phyloP scores from a whole-genome alignment of 1,140 invertebrate genomes.

The Monochamus saltuarius region DNA sequence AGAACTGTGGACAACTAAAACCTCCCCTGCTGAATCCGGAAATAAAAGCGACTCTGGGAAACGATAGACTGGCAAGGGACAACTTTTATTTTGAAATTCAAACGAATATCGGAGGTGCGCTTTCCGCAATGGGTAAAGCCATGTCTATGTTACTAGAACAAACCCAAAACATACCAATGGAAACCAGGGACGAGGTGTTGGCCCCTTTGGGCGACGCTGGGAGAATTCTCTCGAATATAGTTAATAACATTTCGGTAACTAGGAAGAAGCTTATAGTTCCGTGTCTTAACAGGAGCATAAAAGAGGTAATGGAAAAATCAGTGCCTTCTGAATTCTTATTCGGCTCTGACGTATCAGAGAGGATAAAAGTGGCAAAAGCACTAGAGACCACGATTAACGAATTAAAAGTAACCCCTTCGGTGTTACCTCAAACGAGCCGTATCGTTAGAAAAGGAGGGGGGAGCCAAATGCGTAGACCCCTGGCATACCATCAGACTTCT shows the following conservation, averaged over 20 bases:
- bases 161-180: neutral
- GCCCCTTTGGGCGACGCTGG: neutral
- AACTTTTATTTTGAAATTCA: neutral
- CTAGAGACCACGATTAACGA: neutral
- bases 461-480: neutral
- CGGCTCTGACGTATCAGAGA: slow-evolving; percentile 1
- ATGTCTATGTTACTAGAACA: neutral
- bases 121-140: neutral
- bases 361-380: neutral
- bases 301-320: slow-evolving; percentile 5
- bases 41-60: neutral
- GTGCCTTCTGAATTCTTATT: neutral
- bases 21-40: too few relatives aligned
- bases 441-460: neutral
- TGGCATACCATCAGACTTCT: too few relatives aligned
- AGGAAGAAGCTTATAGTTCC: neutral
- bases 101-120: neutral
- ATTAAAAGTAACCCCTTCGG: neutral
- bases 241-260: neutral
- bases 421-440: neutral
- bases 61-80: neutral
- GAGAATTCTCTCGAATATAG: neutral
- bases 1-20: too few relatives aligned
- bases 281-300: neutral
- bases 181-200: neutral